Evolutionary conservation across 1,140 invertebrate genomes (phyloP), one percentile per base, ranked within the genome.

Genomic region (Teleopsis dalmanni): DNA sequence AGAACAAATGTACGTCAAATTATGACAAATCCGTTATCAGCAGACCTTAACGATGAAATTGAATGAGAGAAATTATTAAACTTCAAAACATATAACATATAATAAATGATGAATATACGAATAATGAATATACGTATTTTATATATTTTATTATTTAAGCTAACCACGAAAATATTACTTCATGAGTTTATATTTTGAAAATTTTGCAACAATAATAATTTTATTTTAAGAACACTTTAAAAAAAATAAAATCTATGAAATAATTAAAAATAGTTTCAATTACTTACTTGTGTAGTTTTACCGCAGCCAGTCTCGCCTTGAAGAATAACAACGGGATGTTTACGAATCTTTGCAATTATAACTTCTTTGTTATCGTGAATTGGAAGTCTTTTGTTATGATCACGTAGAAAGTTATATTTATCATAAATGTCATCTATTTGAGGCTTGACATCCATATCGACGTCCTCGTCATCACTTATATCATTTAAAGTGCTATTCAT

Each of bases 271-370:
- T 41, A 31, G 22, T 11, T 9, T 27, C 2, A 9, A 35, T 34
- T 4, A 38, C 57, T 57, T 42, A 68, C 65, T 55, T 95, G 91
- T 0, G 91, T 95, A 0, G 90, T 92, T 75, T 95, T 95, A 2
- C 91, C 91, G 48, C 85, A 90, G 8, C 66, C 67, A 4, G 67
- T 70, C 7, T 70, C 64, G 21, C 66, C 67, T 26, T 65, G 61
- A 0, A 70, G 25, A 35, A 70, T 56, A 3, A 70, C 58, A 6
- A 70, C 62, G 0, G 57, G 59, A 52, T 66, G 52, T 0, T 55
- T 49, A 13, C 40, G 50, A 11, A 70, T 62, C 1, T 54, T 51
- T 0, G 35, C 21, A 1, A 70, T 27, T 6, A 70, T 68, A 22
- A 58, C 38, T 8, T 60, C 55, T 0, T 54, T 54, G 9, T 54